Percentiles rank a stretch among this genome's conserved stretches.
These are phyloP conservation scores for Zaprionus africanus DNA, from an alignment of 1,140 invertebrate species.

Conservation along the genomic window DNA sequence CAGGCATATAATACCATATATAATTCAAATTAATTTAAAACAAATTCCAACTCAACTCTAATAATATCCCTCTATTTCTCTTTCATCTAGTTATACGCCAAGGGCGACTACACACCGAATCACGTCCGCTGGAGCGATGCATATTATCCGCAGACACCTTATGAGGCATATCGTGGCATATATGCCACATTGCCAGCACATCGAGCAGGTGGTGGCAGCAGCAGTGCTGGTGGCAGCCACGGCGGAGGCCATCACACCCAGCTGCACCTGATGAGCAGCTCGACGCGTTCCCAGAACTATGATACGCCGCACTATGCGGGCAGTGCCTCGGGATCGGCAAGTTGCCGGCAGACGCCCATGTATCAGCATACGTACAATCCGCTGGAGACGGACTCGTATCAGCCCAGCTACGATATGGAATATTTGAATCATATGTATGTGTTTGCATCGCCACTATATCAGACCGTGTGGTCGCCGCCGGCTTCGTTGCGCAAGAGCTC, in stretches of 20 bases:
- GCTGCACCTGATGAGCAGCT: conserved; percentile 66
- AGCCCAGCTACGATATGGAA: conserved; percentile 83
- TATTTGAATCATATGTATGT: conserved; percentile 83
- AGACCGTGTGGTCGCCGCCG: conserved; percentile 83
- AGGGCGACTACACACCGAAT: conserved; percentile 83
- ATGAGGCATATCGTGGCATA: conserved; percentile 82
- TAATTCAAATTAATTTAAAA: background rate
- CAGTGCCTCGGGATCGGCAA: conserved; percentile 77
- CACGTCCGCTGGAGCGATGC: conserved; percentile 84
- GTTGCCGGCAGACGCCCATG: conserved; percentile 80
- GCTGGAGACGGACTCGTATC: conserved; percentile 83
- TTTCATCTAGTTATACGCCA: conserved; percentile 72
- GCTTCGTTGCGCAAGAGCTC: conserved; percentile 80
- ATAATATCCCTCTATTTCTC: background rate
- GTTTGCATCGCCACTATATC: conserved; percentile 82
- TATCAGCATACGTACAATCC: conserved; percentile 84
- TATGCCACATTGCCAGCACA: conserved; percentile 77
- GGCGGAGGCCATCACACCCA: conserved; percentile 50
- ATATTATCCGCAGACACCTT: conserved; percentile 83
- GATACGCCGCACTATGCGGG: conserved; percentile 82
- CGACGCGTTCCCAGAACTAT: conserved; percentile 78
- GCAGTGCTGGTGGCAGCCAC: conserved; percentile 65
- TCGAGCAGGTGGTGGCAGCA: conserved; percentile 60
- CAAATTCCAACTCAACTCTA: background rate
- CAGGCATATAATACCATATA: background rate